Evolutionary conservation across 1,140 invertebrate genomes (phyloP).

Genomic region (Drosophila albomicans): DNA sequence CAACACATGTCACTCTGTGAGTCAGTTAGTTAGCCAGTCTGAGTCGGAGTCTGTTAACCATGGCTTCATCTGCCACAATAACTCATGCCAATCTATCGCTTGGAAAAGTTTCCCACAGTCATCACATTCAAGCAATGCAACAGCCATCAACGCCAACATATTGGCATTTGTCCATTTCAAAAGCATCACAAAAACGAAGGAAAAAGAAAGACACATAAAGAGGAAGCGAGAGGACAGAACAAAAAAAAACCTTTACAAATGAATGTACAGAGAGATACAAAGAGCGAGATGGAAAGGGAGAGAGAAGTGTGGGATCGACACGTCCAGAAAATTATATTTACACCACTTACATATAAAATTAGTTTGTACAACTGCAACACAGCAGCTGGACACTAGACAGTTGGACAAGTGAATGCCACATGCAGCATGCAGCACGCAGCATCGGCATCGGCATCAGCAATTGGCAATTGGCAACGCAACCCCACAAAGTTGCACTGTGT

Average conservation of each 20-base stretch:
- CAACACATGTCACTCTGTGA: conserved; percentile 39
- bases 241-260: conserved; percentile 74
- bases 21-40: not conserved
- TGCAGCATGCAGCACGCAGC: conserved; percentile 3
- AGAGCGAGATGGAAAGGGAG: conserved; percentile 8
- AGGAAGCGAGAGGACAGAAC: conserved; percentile 29
- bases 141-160: conserved; percentile 73
- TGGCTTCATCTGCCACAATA: conserved; percentile 53
- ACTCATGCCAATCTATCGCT: conserved; percentile 43
- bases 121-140: conserved; percentile 60
- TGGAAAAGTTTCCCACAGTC: conserved; percentile 68
- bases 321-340: conserved; percentile 81
- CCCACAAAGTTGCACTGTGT: conserved; percentile 25
- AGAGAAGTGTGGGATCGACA: conserved; percentile 26
- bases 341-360: conserved; percentile 83
- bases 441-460: not conserved
- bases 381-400: conserved; percentile 30
- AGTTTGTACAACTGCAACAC: conserved; percentile 74
- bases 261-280: conserved; percentile 52
- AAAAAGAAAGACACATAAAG: conserved; percentile 40
- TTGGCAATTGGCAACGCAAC: conserved; percentile 24
- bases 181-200: conserved; percentile 38
- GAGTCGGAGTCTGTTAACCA: not conserved
- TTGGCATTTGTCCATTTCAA: conserved; percentile 74
- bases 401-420: conserved; percentile 5